Evolutionary conservation across 2,113 vertebrate species (phyloP).

Genomic region (Ctenomys sociabilis): DNA sequence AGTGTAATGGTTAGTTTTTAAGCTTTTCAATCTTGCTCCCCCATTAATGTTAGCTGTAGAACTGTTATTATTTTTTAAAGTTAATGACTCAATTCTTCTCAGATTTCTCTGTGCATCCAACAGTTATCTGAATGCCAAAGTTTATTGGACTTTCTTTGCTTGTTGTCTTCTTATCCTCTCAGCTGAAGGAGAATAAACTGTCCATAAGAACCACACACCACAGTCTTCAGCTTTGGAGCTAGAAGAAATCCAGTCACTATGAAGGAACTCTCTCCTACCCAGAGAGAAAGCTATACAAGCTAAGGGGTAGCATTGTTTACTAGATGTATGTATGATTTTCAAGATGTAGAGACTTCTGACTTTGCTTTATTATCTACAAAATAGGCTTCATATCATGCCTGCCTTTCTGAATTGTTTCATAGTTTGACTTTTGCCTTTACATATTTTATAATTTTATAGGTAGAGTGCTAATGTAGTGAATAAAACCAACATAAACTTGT

Average conservation of each 20-base stretch:
- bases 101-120: conserved; percentile 1
- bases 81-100: background rate
- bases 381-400: background rate
- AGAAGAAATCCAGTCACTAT: too few species aligned
- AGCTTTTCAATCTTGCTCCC: background rate
- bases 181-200: background rate
- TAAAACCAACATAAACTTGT: background rate
- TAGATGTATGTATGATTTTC: background rate
- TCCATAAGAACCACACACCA: background rate
- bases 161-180: background rate
- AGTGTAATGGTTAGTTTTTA: background rate
- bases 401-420: background rate
- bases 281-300: background rate
- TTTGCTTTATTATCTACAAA: background rate
- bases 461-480: background rate
- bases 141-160: background rate
- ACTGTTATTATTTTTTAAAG: background rate
- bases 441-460: background rate
- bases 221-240: background rate
- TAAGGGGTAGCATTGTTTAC: background rate
- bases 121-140: background rate
- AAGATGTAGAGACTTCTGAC: background rate
- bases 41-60: background rate
- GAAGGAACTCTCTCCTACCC: too few species aligned
- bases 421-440: background rate